Conservation (phyloP, 1,140 invertebrate genomes). For the Lepidurus packardi region DNA sequence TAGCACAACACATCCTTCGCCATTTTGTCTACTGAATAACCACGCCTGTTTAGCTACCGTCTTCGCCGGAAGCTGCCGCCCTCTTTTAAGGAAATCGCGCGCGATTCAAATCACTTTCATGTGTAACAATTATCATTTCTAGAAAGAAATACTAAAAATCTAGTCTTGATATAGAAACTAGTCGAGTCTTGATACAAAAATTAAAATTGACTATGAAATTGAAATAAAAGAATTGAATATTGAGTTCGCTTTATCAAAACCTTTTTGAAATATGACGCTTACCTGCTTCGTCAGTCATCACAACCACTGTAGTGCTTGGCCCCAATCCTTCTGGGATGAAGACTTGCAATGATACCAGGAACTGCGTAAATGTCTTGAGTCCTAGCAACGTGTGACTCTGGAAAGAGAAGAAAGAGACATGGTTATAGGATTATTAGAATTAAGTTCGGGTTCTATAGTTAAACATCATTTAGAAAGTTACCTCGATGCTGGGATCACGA, state of each 20-base stretch:
- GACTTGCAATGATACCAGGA: constrained; percentile 66
- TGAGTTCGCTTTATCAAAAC: background rate
- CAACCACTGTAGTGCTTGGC: constrained; percentile 61
- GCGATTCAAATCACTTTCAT: background rate
- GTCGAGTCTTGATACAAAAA: no score
- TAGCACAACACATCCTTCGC: constrained; percentile 10
- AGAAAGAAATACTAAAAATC: no score
- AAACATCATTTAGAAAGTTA: constrained; percentile 42
- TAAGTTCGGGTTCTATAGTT: no score
- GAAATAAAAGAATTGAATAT: no score
- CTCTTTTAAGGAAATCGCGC: background rate
- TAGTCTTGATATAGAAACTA: no score
- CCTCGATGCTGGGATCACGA: constrained; percentile 58
- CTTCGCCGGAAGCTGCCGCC: background rate
- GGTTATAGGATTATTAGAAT: no score
- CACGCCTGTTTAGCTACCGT: background rate
- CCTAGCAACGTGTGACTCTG: constrained; percentile 65
- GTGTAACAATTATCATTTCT: no score
- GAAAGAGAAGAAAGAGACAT: constrained; percentile 41
- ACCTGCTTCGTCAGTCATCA: constrained; percentile 76
- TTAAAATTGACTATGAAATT: no score
- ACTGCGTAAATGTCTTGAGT: constrained; percentile 66
- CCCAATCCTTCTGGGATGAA: constrained; percentile 69
- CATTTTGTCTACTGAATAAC: constrained; percentile 3
- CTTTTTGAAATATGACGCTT: constrained; percentile 40